Percentiles rank a stretch among this genome's conserved stretches.
These are phyloP conservation scores for Drosophila seguyi DNA, from an alignment of 1,140 invertebrate genomes.

Conservation along the genomic window DNA sequence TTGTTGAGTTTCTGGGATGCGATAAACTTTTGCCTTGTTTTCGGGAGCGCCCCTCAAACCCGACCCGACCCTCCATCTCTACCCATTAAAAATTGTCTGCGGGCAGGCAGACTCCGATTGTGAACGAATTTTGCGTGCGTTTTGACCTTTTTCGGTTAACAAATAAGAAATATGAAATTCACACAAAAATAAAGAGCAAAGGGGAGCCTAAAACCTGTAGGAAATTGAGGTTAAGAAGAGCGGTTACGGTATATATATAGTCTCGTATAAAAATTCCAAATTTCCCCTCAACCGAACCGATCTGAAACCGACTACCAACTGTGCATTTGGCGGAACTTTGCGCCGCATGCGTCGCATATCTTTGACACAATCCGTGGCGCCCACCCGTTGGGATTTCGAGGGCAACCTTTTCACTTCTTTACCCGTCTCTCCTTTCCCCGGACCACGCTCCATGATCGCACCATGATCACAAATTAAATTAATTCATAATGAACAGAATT, in stretches of 20 bases:
- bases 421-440: background rate
- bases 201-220: slow-evolving; percentile 46
- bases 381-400: slow-evolving; percentile 74
- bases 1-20: slow-evolving; percentile 38
- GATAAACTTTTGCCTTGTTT: slow-evolving; percentile 70
- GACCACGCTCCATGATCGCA: slow-evolving; percentile 10
- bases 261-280: slow-evolving; percentile 57
- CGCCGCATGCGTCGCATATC: slow-evolving; percentile 81
- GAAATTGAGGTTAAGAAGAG: slow-evolving; percentile 65
- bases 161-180: slow-evolving; percentile 46
- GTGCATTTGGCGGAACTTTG: slow-evolving; percentile 82
- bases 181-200: slow-evolving; percentile 49
- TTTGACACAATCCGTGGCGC: slow-evolving; percentile 82
- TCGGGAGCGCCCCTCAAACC: background rate
- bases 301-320: slow-evolving; percentile 71
- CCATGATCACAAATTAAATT: slow-evolving; percentile 71
- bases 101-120: slow-evolving; percentile 20
- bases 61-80: background rate
- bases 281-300: slow-evolving; percentile 23
- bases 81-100: slow-evolving; percentile 45
- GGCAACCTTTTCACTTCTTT: slow-evolving; percentile 71
- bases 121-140: slow-evolving; percentile 76
- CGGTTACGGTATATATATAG: slow-evolving; percentile 1
- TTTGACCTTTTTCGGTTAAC: slow-evolving; percentile 70
- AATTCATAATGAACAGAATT: slow-evolving; percentile 82